These are phyloP conservation scores for Drosophila parthenogenetica DNA, from an alignment of 2,888 invertebrate species.

Conservation along the genomic window DNA sequence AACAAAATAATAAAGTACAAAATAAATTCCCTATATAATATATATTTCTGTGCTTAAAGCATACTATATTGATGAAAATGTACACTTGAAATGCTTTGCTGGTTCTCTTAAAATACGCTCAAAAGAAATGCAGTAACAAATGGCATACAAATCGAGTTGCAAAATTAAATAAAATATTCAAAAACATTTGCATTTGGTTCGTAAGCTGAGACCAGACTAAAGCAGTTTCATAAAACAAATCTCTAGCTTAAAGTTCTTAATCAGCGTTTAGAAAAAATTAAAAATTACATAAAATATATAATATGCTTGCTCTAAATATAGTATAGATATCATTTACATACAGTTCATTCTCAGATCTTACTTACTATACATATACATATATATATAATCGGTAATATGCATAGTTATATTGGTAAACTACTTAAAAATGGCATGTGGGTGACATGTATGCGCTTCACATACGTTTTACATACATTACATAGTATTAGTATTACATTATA, in stretches of 20 bases:
- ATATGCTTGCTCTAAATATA: conserved; percentile 59
- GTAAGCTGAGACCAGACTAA: conserved; percentile 26
- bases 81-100: conserved; percentile 71
- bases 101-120: conserved; percentile 49
- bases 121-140: conserved; percentile 60
- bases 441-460: conserved; percentile 70
- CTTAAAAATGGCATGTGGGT: conserved; percentile 77
- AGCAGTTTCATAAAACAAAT: conserved; percentile 52
- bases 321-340: conserved; percentile 65
- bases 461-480: conserved; percentile 57
- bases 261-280: conserved; percentile 44
- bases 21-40: conserved; percentile 59
- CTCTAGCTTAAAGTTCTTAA: conserved; percentile 48
- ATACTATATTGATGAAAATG: conserved; percentile 62
- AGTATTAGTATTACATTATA: conserved; percentile 61
- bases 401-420: conserved; percentile 66
- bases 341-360: conserved; percentile 63
- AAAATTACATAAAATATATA: conserved; percentile 73
- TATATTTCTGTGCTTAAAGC: conserved; percentile 66
- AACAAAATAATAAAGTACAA: conserved; percentile 40
- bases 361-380: conserved; percentile 40
- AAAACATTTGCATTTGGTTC: conserved; percentile 48
- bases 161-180: conserved; percentile 14
- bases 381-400: conserved; percentile 46
- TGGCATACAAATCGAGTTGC: conserved; percentile 32